A percentile compares a stretch with the other conserved stretches of the same genome.
Evolutionary conservation across 2,113 vertebrate species (phyloP).

Genomic region (Grallaria varia): DNA sequence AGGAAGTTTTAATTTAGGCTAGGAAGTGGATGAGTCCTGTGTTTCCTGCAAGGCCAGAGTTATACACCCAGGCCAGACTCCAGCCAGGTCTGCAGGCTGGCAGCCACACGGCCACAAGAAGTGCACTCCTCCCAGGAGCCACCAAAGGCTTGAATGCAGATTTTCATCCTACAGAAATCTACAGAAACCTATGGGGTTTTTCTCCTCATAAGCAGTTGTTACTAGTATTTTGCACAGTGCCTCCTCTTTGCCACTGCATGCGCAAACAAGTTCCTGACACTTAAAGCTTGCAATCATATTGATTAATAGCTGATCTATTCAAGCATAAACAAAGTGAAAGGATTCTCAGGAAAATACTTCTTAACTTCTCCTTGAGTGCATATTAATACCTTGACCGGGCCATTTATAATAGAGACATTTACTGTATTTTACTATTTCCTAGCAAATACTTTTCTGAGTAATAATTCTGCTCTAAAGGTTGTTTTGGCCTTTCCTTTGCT

Average conservation of each 20-base stretch:
- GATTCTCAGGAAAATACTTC: not conserved
- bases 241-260: not conserved
- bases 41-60: conserved; percentile 8
- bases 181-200: not conserved
- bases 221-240: not conserved
- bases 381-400: not conserved
- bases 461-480: not conserved
- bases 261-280: not conserved
- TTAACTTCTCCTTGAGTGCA: not conserved
- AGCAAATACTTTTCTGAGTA: not conserved
- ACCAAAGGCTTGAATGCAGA: not conserved
- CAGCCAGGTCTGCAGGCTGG: not conserved
- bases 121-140: not conserved
- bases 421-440: not conserved
- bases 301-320: conserved; percentile 27
- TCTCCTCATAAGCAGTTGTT: not conserved
- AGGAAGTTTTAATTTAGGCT: conserved; percentile 28
- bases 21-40: not conserved
- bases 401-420: not conserved
- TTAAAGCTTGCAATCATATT: not conserved
- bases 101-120: not conserved
- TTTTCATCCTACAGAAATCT: not conserved
- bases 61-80: not conserved
- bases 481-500: not conserved
- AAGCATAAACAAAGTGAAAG: not conserved